Conservation (phyloP, 1,140 invertebrate genomes). For the Saccostrea glomerata region DNA sequence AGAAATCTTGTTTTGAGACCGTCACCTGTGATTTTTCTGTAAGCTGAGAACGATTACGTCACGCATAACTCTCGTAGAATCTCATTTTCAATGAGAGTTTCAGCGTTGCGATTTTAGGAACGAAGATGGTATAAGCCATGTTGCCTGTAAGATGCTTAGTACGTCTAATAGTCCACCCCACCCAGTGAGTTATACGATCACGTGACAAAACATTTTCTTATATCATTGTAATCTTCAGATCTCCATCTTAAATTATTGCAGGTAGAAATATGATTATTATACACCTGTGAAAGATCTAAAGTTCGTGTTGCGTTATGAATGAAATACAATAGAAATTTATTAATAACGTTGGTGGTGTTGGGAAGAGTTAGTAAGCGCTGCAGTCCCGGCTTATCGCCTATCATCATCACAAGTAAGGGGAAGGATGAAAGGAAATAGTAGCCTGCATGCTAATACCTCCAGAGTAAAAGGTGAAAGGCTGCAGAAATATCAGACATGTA, state of each 20-base stretch:
- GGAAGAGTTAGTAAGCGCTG: constrained; percentile 4
- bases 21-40: constrained; percentile 33
- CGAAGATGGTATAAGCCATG: background rate
- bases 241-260: background rate
- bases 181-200: constrained; percentile 16
- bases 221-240: background rate
- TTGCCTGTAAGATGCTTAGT: constrained; percentile 2
- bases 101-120: background rate
- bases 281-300: constrained; percentile 24
- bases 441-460: background rate
- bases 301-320: constrained; percentile 19
- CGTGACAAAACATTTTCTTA: background rate
- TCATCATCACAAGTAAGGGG: background rate
- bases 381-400: constrained; percentile 11
- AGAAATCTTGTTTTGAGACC: constrained; percentile 34
- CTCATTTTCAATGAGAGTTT: constrained; percentile 6
- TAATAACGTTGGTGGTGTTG: background rate
- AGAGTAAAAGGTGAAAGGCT: constrained; percentile 29
- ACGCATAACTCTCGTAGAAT: constrained; percentile 19
- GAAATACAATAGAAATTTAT: constrained; percentile 7
- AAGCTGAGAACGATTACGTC: constrained; percentile 6
- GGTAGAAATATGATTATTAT: constrained; percentile 32
- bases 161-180: background rate
- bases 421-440: constrained; percentile 25
- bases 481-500: background rate